Evolutionary conservation across 2,888 invertebrate species (phyloP), one percentile per base, ranked within the genome.

Genomic region (Drosophila cognata): DNA sequence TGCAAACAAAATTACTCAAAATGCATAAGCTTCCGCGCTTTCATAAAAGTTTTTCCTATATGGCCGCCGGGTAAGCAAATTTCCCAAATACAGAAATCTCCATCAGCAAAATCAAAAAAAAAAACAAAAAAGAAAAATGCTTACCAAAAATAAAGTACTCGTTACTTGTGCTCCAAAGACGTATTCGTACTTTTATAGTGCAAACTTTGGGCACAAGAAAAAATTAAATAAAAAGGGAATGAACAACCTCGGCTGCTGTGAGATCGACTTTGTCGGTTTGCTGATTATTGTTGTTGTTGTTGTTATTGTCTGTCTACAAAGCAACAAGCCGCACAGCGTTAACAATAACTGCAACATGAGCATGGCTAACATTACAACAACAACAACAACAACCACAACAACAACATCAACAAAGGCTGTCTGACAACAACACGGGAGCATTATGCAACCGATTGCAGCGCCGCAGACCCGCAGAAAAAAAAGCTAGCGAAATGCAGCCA

Each of bases 301-400:
- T 57, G 56, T 11, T 62, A 25, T 25, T 66, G 33, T n/a, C 60
- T 33, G 43, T 68, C 66, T 77, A 87, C 80, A 85, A 83, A 78
- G 84, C 75, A 73, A 77, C 82, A 75, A 73, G 78, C 77, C 77
- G 77, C 81, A 69, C 53, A 75, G 77, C 62, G 72, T 69, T 84
- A 89, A 89, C 84, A 84, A 87, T 89, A 84, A 87, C 82, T 84
- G 87, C 84, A 82, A 82, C 84, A 84, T 89, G 87, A 84, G 88
- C 84, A 81, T 43, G 55, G 78, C 70, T 55, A 71, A 62, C 79
- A 81, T 46, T 41, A 64, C 55, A 67, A 41, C 46, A 71, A 59
- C 62, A 60, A 38, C 35, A 65, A 46, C 62, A 21, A 21, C 55
- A 53, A 58, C n/a, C n/a, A n/a, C 53, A 31, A 43, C 67, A 67